Evolutionary conservation across 1,140 invertebrate genomes (phyloP), one percentile per base, ranked within the genome.

Genomic region (Callitettix versicolor): DNA sequence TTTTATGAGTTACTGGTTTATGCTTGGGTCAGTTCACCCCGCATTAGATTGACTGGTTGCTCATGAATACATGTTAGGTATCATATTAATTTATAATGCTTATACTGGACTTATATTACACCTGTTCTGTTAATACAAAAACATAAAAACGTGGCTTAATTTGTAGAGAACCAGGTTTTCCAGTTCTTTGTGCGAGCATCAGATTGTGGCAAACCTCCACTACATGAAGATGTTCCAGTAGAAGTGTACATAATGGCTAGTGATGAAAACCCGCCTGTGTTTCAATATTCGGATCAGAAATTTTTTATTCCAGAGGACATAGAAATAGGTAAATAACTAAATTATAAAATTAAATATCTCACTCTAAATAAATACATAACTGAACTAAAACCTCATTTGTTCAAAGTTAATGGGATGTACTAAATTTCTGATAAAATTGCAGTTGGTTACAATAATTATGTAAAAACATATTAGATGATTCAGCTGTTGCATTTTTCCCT

Each of bases 121-220:
- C n/a, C n/a, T n/a, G n/a, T n/a, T n/a, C n/a, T n/a, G n/a, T n/a
- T n/a, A n/a, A n/a, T n/a, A n/a, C n/a, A n/a, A n/a, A n/a, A n/a
- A n/a, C n/a, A n/a, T n/a, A n/a, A n/a, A n/a, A n/a, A n/a, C n/a
- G n/a, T n/a, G n/a, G n/a, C n/a, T n/a, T n/a, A n/a, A n/a, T n/a
- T n/a, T n/a, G n/a, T 71, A 89, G 87, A 81, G 66, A 83, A 84
- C 62, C 78, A 88, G 71, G 75, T 85, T 7, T 86, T 88, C 67
- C 89, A 94, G 72, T 84, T 95, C 63, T 95, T 95, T 72, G 81
- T 95, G 22, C 78, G 87, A 50, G 92, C 88, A 5, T 78, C 78
- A 53, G 91, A 96, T 71, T 76, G 76, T 61, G 88, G 90, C 15
- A 71, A 73, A 21, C 81, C 80, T 6, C 72, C 79, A 14, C 66